These are phyloP conservation scores for Eupithecia exiguata DNA, from an alignment of 2,888 invertebrate species.

Conservation along the genomic window DNA sequence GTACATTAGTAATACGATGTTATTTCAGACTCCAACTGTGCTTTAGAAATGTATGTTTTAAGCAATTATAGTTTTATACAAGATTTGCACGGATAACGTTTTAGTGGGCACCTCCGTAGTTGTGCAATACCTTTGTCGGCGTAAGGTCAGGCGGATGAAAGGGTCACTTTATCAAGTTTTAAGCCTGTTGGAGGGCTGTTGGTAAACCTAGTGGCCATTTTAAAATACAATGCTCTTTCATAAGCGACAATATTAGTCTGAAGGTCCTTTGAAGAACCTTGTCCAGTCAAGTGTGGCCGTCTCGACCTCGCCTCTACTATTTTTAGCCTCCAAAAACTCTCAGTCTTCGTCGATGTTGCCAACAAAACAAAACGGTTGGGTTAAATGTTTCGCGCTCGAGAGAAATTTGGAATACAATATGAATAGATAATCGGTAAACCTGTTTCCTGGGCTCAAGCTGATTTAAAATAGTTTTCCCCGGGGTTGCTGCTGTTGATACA, in stretches of 20 bases:
- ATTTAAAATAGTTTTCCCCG: constrained; percentile 1
- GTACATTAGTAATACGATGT: constrained; percentile 27
- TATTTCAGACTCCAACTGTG: constrained; percentile 23
- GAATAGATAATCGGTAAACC: constrained; percentile 6
- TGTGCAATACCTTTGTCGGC: not conserved
- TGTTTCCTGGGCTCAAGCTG: not conserved
- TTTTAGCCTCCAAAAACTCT: constrained; percentile 17
- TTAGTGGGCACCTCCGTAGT: not conserved
- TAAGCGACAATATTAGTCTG: not conserved
- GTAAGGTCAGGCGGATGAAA: not conserved
- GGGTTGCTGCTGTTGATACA: not conserved
- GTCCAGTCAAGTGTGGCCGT: constrained; percentile 9
- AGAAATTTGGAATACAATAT: constrained; percentile 4
- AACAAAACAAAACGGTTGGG: constrained; percentile 11
- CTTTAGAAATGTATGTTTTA: not conserved
- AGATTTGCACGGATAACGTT: not conserved
- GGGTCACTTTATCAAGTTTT: not conserved
- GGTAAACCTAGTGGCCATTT: not conserved
- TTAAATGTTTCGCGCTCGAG: constrained; percentile 12
- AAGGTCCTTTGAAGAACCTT: constrained; percentile 7
- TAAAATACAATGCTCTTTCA: constrained; percentile 4
- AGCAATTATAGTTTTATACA: not conserved
- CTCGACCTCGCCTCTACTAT: constrained; percentile 13
- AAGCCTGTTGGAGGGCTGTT: not conserved
- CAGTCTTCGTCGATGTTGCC: constrained; percentile 8